Percentiles rank a stretch among this genome's conserved stretches.
Evolutionary conservation across 2,888 invertebrate species (phyloP).

Genomic region (Tetragonisca angustula): DNA sequence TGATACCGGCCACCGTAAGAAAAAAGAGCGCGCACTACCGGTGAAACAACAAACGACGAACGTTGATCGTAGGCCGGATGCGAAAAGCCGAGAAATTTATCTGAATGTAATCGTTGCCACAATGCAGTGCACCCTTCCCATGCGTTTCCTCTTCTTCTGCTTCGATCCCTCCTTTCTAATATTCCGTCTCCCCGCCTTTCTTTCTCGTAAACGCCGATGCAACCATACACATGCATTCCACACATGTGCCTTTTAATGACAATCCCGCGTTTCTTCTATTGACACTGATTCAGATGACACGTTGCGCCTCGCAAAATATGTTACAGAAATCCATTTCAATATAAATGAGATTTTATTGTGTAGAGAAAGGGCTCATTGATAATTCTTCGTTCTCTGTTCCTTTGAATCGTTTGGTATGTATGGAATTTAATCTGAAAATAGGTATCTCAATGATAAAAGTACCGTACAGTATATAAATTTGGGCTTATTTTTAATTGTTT

Average conservation of each 20-base stretch:
- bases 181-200: constrained; percentile 25
- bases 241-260: constrained; percentile 75
- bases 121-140: constrained; percentile 43
- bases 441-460: background rate
- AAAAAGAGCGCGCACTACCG: background rate
- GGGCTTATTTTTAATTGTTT: constrained; percentile 27
- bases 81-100: constrained; percentile 32
- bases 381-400: too few relatives aligned
- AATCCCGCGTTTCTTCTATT: constrained; percentile 71
- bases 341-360: background rate
- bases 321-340: constrained; percentile 11
- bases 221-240: constrained; percentile 60
- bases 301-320: constrained; percentile 47
- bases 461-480: constrained; percentile 1
- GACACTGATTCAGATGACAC: constrained; percentile 76
- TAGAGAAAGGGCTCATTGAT: too few relatives aligned
- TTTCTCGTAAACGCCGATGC: constrained; percentile 41
- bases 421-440: background rate
- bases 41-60: background rate
- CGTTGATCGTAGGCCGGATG: background rate
- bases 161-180: constrained; percentile 51
- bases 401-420: too few relatives aligned
- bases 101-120: constrained; percentile 34
- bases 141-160: constrained; percentile 49
- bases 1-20: constrained; percentile 6